These are phyloP conservation scores for Microtus oregoni DNA, from an alignment of 2,113 vertebrate genomes.

Conservation along the genomic window DNA sequence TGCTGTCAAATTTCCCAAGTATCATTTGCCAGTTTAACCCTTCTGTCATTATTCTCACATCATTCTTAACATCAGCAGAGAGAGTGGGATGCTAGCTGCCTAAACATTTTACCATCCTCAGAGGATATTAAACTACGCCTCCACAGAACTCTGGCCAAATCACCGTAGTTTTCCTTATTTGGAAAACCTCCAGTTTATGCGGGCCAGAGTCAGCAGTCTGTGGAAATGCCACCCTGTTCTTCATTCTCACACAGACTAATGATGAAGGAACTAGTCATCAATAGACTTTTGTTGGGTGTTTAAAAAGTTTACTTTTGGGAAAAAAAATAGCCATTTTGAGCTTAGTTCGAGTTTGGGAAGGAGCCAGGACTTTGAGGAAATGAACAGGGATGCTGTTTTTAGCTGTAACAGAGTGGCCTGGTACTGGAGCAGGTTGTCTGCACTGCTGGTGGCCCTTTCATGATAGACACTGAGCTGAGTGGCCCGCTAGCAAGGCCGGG, in stretches of 20 bases:
- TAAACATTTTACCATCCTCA: neutral
- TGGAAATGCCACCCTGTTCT: neutral
- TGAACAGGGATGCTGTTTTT: neutral
- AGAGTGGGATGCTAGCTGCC: neutral
- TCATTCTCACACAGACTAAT: neutral
- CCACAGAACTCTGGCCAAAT: neutral
- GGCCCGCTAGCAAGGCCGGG: neutral
- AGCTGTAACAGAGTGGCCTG: neutral
- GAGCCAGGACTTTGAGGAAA: neutral
- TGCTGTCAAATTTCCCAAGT: neutral
- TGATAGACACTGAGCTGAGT: neutral
- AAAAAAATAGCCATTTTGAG: neutral
- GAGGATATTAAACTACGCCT: neutral
- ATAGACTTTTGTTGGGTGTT: neutral
- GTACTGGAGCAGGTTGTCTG: neutral
- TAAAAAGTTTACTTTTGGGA: neutral
- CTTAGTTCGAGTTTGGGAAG: neutral
- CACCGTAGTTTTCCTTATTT: neutral
- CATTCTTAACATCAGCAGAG: neutral
- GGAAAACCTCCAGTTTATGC: neutral
- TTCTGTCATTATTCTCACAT: neutral
- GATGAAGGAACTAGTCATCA: neutral
- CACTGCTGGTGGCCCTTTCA: neutral
- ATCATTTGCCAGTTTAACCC: neutral
- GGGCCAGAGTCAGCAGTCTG: neutral